These are phyloP conservation scores for Euleptes europaea DNA, from an alignment of 2,113 vertebrate genomes.

Conservation along the genomic window DNA sequence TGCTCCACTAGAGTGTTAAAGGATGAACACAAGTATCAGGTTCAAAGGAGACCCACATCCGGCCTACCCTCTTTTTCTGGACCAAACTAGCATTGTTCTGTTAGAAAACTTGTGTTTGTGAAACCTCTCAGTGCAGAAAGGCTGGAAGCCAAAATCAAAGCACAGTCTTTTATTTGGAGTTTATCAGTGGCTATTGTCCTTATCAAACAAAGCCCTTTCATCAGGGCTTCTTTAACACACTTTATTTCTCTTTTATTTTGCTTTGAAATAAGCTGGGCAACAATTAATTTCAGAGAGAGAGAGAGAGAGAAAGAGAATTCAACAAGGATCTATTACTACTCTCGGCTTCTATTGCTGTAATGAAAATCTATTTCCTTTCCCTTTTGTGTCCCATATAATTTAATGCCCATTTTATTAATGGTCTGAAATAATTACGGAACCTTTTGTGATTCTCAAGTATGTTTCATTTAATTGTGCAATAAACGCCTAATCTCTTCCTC, in stretches of 20 bases:
- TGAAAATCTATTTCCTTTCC: constrained; percentile 99
- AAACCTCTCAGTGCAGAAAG: constrained; percentile 57
- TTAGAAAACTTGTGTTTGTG: not conserved
- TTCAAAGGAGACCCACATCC: not conserved
- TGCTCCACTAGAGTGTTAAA: not conserved
- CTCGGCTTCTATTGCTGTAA: constrained; percentile 99
- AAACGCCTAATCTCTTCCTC: constrained; percentile 99
- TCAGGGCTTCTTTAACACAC: constrained; percentile 95
- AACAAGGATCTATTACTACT: constrained; percentile 99
- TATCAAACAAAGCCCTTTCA: constrained; percentile 98
- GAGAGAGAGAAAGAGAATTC: constrained; percentile 92
- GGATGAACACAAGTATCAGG: not conserved
- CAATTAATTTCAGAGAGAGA: constrained; percentile 99
- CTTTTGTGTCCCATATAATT: constrained; percentile 99
- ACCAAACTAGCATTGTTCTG: not conserved
- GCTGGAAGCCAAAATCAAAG: constrained; percentile 76
- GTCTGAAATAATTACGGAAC: constrained; percentile 99
- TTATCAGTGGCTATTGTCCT: constrained; percentile 86
- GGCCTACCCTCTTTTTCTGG: not conserved
- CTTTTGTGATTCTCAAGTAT: constrained; percentile 99
- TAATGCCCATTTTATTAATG: constrained; percentile 99
- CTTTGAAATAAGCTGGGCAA: constrained; percentile 99
- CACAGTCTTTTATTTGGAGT: constrained; percentile 73
- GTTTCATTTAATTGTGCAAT: constrained; percentile 99
- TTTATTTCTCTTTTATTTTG: constrained; percentile 97